Conservation (phyloP, 2,888 invertebrate species). For the Amblyjoppa fuscipennis region DNA sequence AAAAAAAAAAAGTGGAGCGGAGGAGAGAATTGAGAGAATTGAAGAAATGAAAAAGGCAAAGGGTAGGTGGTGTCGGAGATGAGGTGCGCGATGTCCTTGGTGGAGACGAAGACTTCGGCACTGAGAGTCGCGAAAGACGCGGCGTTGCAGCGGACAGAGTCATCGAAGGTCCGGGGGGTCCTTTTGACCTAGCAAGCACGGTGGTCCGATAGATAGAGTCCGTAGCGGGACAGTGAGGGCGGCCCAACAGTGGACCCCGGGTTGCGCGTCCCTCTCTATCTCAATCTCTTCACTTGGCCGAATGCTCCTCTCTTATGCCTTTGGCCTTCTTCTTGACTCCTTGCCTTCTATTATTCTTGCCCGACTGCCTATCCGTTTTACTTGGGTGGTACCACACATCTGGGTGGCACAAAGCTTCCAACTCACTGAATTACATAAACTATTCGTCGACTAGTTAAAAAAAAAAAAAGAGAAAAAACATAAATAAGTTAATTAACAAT, state of each 20-base stretch:
- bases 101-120: slow-evolving; percentile 40
- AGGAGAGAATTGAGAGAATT: slow-evolving; percentile 13
- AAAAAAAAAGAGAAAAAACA: no score
- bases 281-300: slow-evolving; percentile 33
- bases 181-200: slow-evolving; percentile 67
- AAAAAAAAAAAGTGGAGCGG: neutral
- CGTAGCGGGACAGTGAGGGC: slow-evolving; percentile 3
- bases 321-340: slow-evolving; percentile 57
- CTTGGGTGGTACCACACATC: slow-evolving; percentile 23
- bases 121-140: slow-evolving; percentile 41
- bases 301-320: slow-evolving; percentile 54
- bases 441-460: slow-evolving; percentile 16
- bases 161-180: slow-evolving; percentile 62
- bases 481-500: no score
- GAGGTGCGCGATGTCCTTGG: slow-evolving; percentile 59
- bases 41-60: slow-evolving; percentile 13
- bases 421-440: slow-evolving; percentile 6
- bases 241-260: slow-evolving; percentile 21
- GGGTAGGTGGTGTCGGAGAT: slow-evolving; percentile 34
- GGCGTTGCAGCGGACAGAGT: slow-evolving; percentile 52
- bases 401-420: slow-evolving; percentile 24
- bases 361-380: slow-evolving; percentile 42
- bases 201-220: slow-evolving; percentile 59
- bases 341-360: slow-evolving; percentile 59
- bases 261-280: slow-evolving; percentile 15